Base-by-base conservation (phyloP, 1,140 invertebrate genomes). In the Mercenaria mercenaria region DNA sequence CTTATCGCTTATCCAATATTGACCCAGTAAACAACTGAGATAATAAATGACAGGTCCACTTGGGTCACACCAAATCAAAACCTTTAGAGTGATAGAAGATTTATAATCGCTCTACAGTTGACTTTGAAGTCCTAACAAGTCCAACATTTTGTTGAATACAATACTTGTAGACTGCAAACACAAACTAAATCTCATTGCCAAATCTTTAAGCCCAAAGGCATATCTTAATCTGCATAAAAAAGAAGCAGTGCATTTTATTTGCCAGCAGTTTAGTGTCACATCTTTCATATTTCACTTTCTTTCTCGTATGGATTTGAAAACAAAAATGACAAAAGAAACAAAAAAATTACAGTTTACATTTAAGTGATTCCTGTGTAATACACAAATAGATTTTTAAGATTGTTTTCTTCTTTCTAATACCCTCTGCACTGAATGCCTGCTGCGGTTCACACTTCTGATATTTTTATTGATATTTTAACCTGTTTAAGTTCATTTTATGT, bases 61-160 rank as follows among this genome's bases (percentile, higher is more conserved):
- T 20, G 87, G 80, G 37, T 80, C 81, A 56, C 79, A 67, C 23
- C 52, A 56, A 26, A 89, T 56, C 23, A 91, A 56, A 88, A 20
- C 59, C n/a, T 81, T 52, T 88, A 39, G 37, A 32, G 37, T 83
- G 15, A 13, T 64, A 83, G 34, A 64, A 64, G 52, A 64, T 26
- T 91, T 88, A 69, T 92, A 92, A 61, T 92, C 91, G 85, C 74
- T 86, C 61, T 91, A 91, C 26, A 88, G 32, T 77, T 92, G 92
- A 89, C 87, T 90, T 52, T 91, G 91, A 37, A 90, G 34, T 32
- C 83, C 83, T 26, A 90, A 74, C 32, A 67, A n/a, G 32, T n/a
- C 50, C 34, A 76, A 82, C 56, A 47, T 43, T 82, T 81, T 90
- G 26, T 59, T 80, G 52, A 80, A 80, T 13, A 56, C 77, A 80